These are phyloP conservation scores for Smithornis capensis DNA, from an alignment of 2,113 vertebrate genomes.

Conservation along the genomic window DNA sequence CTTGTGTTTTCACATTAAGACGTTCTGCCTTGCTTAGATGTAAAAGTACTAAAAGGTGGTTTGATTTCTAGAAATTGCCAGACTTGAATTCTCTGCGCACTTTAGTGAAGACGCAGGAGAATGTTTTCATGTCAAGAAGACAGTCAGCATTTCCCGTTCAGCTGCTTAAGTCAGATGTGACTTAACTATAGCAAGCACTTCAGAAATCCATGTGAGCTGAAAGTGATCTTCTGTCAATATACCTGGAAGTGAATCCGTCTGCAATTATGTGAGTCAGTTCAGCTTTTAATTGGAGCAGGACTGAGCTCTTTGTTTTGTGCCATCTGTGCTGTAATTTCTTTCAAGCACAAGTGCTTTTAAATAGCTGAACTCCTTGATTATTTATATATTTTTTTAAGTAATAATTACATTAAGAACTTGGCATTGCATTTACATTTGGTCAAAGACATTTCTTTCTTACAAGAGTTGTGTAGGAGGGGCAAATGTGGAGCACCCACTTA, in stretches of 20 bases:
- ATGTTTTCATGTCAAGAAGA: neutral
- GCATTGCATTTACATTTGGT: neutral
- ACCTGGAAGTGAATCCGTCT: constrained; percentile 8
- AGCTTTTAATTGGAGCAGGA: constrained; percentile 42
- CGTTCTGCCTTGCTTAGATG: neutral
- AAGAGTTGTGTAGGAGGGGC: neutral
- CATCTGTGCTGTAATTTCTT: constrained; percentile 35
- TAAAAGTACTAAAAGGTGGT: neutral
- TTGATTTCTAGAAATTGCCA: constrained; percentile 24
- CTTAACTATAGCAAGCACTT: neutral
- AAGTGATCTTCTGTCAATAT: constrained; percentile 8
- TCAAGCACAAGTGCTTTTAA: constrained; percentile 23
- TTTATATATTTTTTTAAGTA: constrained; percentile 28
- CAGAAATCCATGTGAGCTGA: neutral
- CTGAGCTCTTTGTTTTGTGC: constrained; percentile 25
- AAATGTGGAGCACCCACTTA: neutral
- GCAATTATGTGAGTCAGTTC: constrained; percentile 19
- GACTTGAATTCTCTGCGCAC: neutral
- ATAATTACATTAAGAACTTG: neutral
- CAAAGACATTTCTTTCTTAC: neutral
- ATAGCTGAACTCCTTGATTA: neutral
- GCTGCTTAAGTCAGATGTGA: neutral
- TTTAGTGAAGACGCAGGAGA: neutral
- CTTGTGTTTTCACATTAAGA: neutral
- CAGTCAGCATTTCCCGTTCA: constrained; percentile 25